Conservation (phyloP, 2,113 vertebrate genomes). For the Malurus cyaneus region DNA sequence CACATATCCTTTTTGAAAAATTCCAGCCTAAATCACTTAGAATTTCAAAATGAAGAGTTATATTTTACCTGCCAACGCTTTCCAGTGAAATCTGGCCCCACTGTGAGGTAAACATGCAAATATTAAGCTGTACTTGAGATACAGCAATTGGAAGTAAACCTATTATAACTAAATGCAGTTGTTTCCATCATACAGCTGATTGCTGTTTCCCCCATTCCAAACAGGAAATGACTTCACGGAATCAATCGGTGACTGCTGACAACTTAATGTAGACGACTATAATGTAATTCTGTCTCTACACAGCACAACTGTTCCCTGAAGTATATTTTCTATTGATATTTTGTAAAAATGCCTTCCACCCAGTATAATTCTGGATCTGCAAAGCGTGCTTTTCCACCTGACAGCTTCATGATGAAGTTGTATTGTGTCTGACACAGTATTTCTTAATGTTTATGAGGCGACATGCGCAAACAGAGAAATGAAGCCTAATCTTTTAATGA, state of each 20-base stretch:
- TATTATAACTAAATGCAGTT: neutral
- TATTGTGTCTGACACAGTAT: neutral
- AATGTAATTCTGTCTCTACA: constrained; percentile 7
- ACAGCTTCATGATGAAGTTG: neutral
- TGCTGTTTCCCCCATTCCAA: neutral
- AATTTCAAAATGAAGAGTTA: neutral
- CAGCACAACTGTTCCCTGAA: neutral
- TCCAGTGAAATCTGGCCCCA: neutral
- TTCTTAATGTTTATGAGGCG: neutral
- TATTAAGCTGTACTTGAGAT: neutral
- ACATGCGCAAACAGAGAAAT: neutral
- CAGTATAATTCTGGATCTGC: neutral
- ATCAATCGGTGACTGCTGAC: neutral
- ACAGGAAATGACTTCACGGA: constrained; percentile 39
- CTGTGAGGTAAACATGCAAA: neutral
- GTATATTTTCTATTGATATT: constrained; percentile 24
- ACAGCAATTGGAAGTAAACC: neutral
- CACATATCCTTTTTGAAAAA: neutral
- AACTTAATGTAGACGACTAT: neutral
- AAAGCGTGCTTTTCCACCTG: neutral
- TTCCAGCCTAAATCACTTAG: neutral
- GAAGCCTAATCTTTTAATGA: neutral
- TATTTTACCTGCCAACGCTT: rapidly evolving
- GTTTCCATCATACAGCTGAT: neutral
- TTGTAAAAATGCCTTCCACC: neutral